Conservation (phyloP, 2,888 invertebrate species). For the Chironomus riparius region DNA sequence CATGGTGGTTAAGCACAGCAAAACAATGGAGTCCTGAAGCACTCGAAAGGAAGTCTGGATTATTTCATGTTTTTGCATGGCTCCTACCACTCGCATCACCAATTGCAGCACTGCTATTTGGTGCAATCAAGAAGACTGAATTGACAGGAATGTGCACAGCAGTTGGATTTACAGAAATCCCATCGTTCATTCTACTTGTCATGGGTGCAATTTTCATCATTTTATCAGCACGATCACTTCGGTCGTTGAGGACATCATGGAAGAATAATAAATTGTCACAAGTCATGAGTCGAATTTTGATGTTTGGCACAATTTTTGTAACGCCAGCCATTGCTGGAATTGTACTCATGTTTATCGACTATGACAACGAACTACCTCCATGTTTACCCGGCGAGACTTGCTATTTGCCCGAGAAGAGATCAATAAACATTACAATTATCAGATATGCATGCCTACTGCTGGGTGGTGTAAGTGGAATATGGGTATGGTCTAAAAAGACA, state of each 20-base stretch:
- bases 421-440: constrained; percentile 36
- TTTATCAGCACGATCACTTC: constrained; percentile 39
- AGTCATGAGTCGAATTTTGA: constrained; percentile 39
- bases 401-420: constrained; percentile 33
- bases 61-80: constrained; percentile 82
- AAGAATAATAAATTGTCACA: constrained; percentile 36
- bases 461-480: constrained; percentile 42
- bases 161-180: constrained; percentile 40
- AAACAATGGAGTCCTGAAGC: constrained; percentile 92
- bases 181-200: constrained; percentile 36
- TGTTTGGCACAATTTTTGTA: constrained; percentile 40
- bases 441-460: constrained; percentile 38
- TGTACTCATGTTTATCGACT: constrained; percentile 37
- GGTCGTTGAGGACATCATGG: constrained; percentile 35
- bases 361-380: constrained; percentile 34
- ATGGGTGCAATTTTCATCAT: constrained; percentile 39
- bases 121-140: constrained; percentile 69
- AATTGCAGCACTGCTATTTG: constrained; percentile 69
- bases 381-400: constrained; percentile 38
- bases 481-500: constrained; percentile 43
- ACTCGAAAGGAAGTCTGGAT: constrained; percentile 73
- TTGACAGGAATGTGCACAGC: constrained; percentile 74
- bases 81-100: constrained; percentile 78
- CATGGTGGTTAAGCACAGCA: constrained; percentile 83
- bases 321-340: constrained; percentile 38